Percentiles rank a stretch among this genome's conserved stretches.
Conservation (phyloP, 1,140 invertebrate species). For the Zaprionus lachaisei region DNA sequence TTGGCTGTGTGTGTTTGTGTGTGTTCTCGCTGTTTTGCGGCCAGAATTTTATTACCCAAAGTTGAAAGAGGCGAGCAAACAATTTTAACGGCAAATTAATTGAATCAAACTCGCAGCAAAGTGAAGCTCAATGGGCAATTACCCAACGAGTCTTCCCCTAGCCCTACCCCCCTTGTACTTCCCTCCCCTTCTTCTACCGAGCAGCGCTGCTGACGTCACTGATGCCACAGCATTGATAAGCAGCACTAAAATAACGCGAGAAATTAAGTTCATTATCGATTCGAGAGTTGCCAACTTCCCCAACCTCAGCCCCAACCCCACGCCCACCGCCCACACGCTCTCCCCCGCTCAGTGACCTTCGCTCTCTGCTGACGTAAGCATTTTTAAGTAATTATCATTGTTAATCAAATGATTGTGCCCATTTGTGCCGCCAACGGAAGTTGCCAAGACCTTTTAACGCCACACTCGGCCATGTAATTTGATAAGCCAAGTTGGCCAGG, state of each 20-base stretch:
- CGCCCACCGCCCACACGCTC: neutral
- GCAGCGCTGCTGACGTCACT: constrained; percentile 62
- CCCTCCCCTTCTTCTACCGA: neutral
- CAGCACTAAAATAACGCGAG: constrained; percentile 53
- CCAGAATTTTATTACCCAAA: constrained; percentile 50
- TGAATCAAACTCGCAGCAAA: constrained; percentile 63
- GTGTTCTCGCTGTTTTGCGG: constrained; percentile 22
- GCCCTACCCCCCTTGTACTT: neutral
- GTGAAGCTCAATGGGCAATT: constrained; percentile 70
- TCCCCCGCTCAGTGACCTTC: constrained; percentile 7
- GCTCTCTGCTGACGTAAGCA: constrained; percentile 63
- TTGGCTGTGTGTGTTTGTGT: constrained; percentile 11
- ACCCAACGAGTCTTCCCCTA: constrained; percentile 17
- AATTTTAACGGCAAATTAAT: constrained; percentile 69
- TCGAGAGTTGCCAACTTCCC: constrained; percentile 27
- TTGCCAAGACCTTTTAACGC: constrained; percentile 69
- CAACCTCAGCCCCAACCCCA: too few relatives aligned
- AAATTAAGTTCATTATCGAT: constrained; percentile 80
- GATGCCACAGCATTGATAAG: constrained; percentile 60
- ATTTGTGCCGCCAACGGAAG: constrained; percentile 40
- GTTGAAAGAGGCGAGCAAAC: constrained; percentile 22
- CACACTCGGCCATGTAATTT: constrained; percentile 76
- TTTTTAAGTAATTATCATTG: constrained; percentile 62
- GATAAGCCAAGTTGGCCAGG: constrained; percentile 62
- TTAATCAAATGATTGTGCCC: constrained; percentile 70